Evolutionary conservation across 2,797 vertebrate genomes (phyloP).

Genomic region (Galagoides demidoff): DNA sequence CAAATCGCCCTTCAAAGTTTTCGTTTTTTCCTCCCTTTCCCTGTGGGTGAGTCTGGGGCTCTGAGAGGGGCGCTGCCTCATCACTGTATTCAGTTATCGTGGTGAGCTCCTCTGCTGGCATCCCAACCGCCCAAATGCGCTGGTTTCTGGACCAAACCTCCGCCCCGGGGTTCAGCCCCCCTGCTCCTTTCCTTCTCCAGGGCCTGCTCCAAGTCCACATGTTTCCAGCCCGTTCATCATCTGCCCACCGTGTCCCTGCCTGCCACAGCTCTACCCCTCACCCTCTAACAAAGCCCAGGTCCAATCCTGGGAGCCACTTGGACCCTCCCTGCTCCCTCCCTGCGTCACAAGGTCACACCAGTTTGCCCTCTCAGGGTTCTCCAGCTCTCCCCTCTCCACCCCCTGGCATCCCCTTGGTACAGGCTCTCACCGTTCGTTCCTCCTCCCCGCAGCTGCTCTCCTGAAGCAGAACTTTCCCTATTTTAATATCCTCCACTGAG

Average conservation of each 20-base stretch:
- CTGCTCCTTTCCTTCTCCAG: not conserved
- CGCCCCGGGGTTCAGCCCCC: not conserved
- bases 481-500: not conserved
- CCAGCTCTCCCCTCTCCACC: not conserved
- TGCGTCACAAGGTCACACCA: not conserved
- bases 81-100: not conserved
- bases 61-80: accelerated
- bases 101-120: not conserved
- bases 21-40: not conserved
- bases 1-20: not conserved
- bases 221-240: accelerated
- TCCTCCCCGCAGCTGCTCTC: not conserved
- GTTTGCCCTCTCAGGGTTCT: no score
- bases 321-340: not conserved
- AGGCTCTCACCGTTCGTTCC: no score
- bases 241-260: not conserved
- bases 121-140: not conserved
- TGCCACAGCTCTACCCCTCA: not conserved
- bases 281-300: not conserved
- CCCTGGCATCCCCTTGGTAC: not conserved
- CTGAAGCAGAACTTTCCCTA: no score
- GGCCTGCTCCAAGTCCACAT: accelerated
- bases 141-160: not conserved
- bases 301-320: not conserved
- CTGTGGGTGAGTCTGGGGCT: not conserved